A percentile compares a stretch with the other conserved stretches of the same genome.
phyloP scores from a whole-genome alignment of 2,113 vertebrate genomes.

The Rafetus swinhoei region DNA sequence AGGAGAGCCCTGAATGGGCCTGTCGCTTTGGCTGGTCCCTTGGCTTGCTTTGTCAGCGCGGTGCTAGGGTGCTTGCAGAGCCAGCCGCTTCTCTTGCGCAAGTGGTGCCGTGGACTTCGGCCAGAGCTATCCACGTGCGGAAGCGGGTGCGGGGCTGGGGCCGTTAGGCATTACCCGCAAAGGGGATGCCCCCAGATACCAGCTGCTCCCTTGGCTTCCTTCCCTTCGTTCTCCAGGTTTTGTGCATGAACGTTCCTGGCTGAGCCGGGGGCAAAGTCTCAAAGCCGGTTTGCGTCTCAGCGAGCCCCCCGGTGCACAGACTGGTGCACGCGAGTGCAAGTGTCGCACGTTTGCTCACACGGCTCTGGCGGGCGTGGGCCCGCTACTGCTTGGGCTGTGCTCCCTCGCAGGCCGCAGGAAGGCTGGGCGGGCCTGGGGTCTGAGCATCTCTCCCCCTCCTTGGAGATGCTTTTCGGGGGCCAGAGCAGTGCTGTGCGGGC shows the following conservation, averaged over 20 bases:
- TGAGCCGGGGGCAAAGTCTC: not conserved
- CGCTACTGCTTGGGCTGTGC: not conserved
- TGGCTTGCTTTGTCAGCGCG: not conserved
- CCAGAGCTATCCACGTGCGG: not conserved
- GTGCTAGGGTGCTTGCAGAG: not conserved
- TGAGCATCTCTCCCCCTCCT: not conserved
- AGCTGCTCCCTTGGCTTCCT: not conserved
- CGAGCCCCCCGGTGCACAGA: not conserved
- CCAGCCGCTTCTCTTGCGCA: not conserved
- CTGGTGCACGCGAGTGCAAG: not conserved
- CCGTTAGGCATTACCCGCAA: not conserved
- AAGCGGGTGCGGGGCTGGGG: not conserved
- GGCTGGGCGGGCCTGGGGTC: not conserved
- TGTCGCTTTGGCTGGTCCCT: not conserved
- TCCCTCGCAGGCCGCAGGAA: not conserved
- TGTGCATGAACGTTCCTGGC: not conserved
- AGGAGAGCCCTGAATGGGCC: not conserved
- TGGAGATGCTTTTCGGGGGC: not conserved
- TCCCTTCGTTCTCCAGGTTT: not conserved
- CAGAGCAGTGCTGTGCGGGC: not conserved
- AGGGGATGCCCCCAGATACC: not conserved
- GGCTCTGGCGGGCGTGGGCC: not conserved
- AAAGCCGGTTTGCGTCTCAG: not conserved
- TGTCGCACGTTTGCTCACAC: not conserved
- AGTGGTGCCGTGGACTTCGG: not conserved